phyloP scores from a whole-genome alignment of 2,888 invertebrate genomes.

The Synergus japonicus region DNA sequence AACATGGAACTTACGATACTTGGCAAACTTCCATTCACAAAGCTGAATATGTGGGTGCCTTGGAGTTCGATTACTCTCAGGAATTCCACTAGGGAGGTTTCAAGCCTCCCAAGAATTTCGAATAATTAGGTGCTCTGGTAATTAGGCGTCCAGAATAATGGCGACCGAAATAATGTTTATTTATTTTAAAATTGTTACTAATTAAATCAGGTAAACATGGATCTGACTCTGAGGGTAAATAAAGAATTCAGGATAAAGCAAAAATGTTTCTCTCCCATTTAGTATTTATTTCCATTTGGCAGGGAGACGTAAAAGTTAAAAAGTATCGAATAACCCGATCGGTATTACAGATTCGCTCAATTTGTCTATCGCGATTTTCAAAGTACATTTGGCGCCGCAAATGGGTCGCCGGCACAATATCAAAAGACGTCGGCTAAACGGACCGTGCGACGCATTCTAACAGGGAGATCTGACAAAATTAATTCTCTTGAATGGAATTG shows the following conservation, averaged over 20 bases:
- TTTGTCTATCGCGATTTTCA: not conserved
- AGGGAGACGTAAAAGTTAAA: not conserved
- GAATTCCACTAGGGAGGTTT: not conserved
- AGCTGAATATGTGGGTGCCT: not conserved
- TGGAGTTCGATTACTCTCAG: not conserved
- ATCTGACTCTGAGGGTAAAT: no score
- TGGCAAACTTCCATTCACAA: not conserved
- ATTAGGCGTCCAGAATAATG: not conserved
- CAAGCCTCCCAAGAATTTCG: not conserved
- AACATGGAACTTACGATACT: not conserved
- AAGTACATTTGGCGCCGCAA: not conserved
- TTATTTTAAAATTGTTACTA: no score
- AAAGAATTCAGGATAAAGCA: not conserved
- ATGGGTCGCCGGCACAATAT: slow-evolving; percentile 42
- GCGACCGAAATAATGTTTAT: not conserved
- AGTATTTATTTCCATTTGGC: not conserved
- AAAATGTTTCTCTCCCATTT: not conserved
- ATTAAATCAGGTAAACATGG: no score
- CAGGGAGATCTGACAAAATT: slow-evolving; percentile 58
- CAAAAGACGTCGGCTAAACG: slow-evolving; percentile 58
- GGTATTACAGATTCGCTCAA: not conserved
- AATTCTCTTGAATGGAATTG: slow-evolving; percentile 57
- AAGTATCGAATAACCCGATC: not conserved
- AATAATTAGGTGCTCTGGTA: not conserved
- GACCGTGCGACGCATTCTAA: slow-evolving; percentile 53